Percentiles rank a stretch among this genome's conserved stretches.
Conservation (phyloP, 2,113 vertebrate genomes). For the Pampusana beccarii region DNA sequence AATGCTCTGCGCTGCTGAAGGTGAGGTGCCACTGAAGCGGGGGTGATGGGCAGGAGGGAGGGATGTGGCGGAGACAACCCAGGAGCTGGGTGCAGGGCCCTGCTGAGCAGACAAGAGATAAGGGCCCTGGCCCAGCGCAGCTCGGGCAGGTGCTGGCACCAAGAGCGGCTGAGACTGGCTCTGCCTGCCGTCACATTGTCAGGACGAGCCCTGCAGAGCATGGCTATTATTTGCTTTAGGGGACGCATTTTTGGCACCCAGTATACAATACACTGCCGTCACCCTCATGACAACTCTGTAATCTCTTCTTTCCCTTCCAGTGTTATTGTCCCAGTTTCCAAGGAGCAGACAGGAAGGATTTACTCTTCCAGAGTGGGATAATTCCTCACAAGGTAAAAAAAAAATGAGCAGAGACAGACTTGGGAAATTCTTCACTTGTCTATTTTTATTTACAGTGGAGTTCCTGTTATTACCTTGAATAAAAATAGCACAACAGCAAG, state of each 20-base stretch:
- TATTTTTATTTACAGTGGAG: constrained; percentile 61
- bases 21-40: neutral
- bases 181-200: neutral
- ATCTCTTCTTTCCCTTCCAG: constrained; percentile 25
- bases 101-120: fast-evolving
- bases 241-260: constrained; percentile 6
- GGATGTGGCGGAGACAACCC: neutral
- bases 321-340: constrained; percentile 53
- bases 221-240: neutral
- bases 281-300: neutral
- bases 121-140: neutral
- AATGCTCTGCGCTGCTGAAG: neutral
- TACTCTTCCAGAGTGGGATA: constrained; percentile 20
- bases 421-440: constrained; percentile 55
- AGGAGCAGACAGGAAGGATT: constrained; percentile 41
- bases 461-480: constrained; percentile 67
- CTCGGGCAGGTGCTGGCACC: neutral
- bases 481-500: constrained; percentile 48
- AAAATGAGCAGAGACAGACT: constrained; percentile 16
- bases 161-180: fast-evolving
- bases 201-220: neutral
- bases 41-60: neutral
- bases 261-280: neutral
- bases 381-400: constrained; percentile 42
- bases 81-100: neutral